phyloP scores from a whole-genome alignment of 2,888 invertebrate genomes.

The Byasa hedistus region DNA sequence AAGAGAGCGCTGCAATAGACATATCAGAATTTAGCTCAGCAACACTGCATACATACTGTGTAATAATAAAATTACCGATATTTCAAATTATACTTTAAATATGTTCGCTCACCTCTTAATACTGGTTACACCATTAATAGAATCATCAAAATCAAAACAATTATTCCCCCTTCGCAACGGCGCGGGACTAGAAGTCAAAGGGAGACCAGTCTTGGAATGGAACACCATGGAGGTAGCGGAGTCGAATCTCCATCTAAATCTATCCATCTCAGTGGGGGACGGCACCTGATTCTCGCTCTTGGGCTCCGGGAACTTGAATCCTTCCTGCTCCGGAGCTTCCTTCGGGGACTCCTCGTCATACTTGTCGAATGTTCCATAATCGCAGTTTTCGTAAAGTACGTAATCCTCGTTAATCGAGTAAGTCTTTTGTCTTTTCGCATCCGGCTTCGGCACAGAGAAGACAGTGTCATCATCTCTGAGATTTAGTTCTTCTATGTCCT shows the following conservation, averaged over 20 bases:
- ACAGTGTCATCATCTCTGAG: slow-evolving; percentile 65
- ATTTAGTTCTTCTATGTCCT: slow-evolving; percentile 63
- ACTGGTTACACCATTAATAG: slow-evolving; percentile 87
- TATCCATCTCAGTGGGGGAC: slow-evolving; percentile 84
- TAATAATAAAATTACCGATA: not conserved
- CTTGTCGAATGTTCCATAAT: slow-evolving; percentile 66
- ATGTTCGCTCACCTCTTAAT: slow-evolving; percentile 88
- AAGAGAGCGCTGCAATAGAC: slow-evolving; percentile 81
- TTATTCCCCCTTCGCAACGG: slow-evolving; percentile 87
- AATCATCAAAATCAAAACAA: slow-evolving; percentile 91
- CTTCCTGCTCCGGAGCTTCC: slow-evolving; percentile 42
- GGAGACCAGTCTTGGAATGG: slow-evolving; percentile 89
- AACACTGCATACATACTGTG: not conserved
- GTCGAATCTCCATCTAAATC: slow-evolving; percentile 86
- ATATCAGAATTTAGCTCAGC: too few relatives aligned
- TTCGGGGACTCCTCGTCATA: slow-evolving; percentile 55
- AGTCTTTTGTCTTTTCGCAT: slow-evolving; percentile 64
- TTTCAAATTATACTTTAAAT: not conserved
- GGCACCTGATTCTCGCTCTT: slow-evolving; percentile 78
- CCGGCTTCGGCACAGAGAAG: slow-evolving; percentile 53
- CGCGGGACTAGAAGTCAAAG: slow-evolving; percentile 92
- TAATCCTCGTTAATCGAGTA: slow-evolving; percentile 64
- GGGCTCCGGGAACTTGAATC: slow-evolving; percentile 54
- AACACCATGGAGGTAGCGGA: slow-evolving; percentile 92
- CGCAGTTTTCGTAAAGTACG: slow-evolving; percentile 67